Evolutionary conservation across 2,113 vertebrate genomes (phyloP), one percentile per base, ranked within the genome.

Genomic region (Petaurus breviceps): DNA sequence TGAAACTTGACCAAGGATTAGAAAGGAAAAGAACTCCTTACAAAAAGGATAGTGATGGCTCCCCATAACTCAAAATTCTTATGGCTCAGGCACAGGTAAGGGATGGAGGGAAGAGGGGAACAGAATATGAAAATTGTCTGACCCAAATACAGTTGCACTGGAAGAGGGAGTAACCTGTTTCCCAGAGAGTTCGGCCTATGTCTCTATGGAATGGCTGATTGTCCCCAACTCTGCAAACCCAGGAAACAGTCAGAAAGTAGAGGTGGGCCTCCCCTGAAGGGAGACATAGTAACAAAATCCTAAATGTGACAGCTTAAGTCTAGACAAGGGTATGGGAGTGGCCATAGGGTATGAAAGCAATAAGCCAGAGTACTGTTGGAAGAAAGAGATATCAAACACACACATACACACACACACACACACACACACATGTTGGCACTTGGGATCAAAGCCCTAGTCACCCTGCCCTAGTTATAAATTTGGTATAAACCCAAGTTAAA

Each of bases 161-260:
- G 57, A 61, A 61, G 28, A 28, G 26, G 55, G 55, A 57, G 9
- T 57, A 57, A 28, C 9, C 55, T 46, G 46, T 92, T 14, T 6
- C 53, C 61, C 46, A 51, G 93, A 91, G 95, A 94, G 53, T 94
- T 12, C 77, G 94, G 92, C 93, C 93, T 89, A 68, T 37, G 55
- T 11, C 55, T 25, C 24, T 26, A 11, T 61, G 14, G 61, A 68
- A 68, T 68, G 14, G 61, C 61, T 68, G 4, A 31, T 57, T 26
- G 55, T 57, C 26, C 55, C 55, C 61, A 68, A 68, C 12, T n/a
- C 61, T 68, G 61, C 61, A 68, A 37, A 68, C 31, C n/a, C 37
- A 77, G n/a, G n/a, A 16, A 43, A 77, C 37, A 22, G 14, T 31
- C 14, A 43, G 37, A 77, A 16, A 77, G 68, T 14, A 43, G 37